Percentiles rank a stretch among this genome's conserved stretches.
These are phyloP conservation scores for Paratrypauchen microcephalus DNA, from an alignment of 2,797 vertebrate genomes.

Conservation along the genomic window DNA sequence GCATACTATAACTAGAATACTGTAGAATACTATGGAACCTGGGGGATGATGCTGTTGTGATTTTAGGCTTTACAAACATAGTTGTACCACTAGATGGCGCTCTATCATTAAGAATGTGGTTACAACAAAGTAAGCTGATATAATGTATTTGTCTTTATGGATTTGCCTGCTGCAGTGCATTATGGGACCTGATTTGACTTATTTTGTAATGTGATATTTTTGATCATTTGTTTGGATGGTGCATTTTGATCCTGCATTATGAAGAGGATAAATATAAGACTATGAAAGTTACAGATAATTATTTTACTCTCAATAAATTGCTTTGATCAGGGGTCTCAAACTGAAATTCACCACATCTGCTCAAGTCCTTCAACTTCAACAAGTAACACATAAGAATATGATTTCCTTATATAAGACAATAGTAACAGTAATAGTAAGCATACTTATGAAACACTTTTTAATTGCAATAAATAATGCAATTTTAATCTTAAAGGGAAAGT, in stretches of 20 bases:
- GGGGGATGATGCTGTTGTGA: neutral
- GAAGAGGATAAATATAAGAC: neutral
- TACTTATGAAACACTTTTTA: too few relatives aligned
- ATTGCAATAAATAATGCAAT: neutral
- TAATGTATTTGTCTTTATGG: neutral
- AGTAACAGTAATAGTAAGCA: too few relatives aligned
- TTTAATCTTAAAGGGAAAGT: too few relatives aligned
- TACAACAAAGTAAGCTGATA: neutral
- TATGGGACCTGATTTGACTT: constrained; percentile 14
- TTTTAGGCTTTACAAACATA: neutral
- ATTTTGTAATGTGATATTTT: neutral
- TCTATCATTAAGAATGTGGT: neutral
- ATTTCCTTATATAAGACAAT: too few relatives aligned
- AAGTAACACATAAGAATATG: too few relatives aligned
- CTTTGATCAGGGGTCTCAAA: constrained; percentile 19
- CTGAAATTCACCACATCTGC: neutral
- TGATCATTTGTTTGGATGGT: constrained; percentile 9
- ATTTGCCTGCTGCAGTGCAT: constrained; percentile 1
- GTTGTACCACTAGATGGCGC: neutral
- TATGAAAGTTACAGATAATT: neutral
- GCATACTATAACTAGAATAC: neutral
- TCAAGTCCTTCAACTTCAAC: too few relatives aligned
- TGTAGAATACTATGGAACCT: too few relatives aligned
- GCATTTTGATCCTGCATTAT: neutral
- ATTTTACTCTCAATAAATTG: neutral